Conservation (phyloP, 1,140 invertebrate genomes). For the fruit fly (Drosophila melanogaster) region Release_6_plus_ISO1_MT NT_033779.5:7843501-7844000, state of each 20-base stretch:
- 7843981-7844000: constrained; percentile 28
- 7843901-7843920: constrained; percentile 66
- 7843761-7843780: constrained; percentile 81
- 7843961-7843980: constrained; percentile 7
- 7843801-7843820: constrained; percentile 74
- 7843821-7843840: constrained; percentile 27
- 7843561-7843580: too few species aligned
- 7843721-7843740: constrained; percentile 52
- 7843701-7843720: constrained; percentile 22
- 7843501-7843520: too few species aligned
- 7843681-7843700: too few species aligned
- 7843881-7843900: constrained; percentile 78
- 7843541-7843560: too few species aligned
- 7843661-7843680: too few species aligned
- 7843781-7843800: constrained; percentile 79
- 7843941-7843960: constrained; percentile 54
- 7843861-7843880: constrained; percentile 67
- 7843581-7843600: too few species aligned
- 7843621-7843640: too few species aligned
- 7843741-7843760: constrained; percentile 79
- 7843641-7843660: too few species aligned
- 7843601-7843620: too few species aligned
- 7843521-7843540: too few species aligned
- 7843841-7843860: constrained; percentile 73
- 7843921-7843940: constrained; percentile 79